phyloP scores from a whole-genome alignment of 2,113 vertebrate genomes.

The Eclectus roratus region DNA sequence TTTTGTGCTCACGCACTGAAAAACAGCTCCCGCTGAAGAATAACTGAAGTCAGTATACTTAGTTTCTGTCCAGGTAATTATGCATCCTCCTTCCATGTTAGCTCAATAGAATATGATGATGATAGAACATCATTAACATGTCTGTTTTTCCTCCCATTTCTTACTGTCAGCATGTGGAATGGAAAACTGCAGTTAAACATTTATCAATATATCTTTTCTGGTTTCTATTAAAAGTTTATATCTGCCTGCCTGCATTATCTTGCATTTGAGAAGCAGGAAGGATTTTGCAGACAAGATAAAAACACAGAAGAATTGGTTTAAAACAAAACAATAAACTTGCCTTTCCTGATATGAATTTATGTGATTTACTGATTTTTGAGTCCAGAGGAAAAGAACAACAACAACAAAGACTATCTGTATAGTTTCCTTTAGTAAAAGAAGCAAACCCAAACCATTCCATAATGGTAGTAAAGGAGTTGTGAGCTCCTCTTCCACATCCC shows the following conservation, averaged over 20 bases:
- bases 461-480: not conserved
- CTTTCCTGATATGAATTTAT: not conserved
- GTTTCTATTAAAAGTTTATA: not conserved
- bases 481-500: not conserved
- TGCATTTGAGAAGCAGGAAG: not conserved
- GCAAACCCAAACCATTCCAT: not conserved
- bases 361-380: not conserved
- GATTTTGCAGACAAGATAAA: slow-evolving; percentile 11
- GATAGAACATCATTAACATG: not conserved
- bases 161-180: not conserved
- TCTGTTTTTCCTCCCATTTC: not conserved
- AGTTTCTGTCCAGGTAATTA: not conserved
- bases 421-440: not conserved
- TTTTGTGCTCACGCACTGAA: not conserved
- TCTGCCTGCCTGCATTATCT: not conserved
- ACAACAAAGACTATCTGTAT: not conserved
- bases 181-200: not conserved
- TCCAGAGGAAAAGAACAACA: not conserved
- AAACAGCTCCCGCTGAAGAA: slow-evolving; percentile 9
- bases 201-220: not conserved
- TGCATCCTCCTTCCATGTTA: not conserved
- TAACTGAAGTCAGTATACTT: not conserved
- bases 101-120: not conserved
- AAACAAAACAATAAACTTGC: not conserved
- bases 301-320: not conserved